Evolutionary conservation across 2,797 vertebrate species (phyloP).

Genomic region (Loris lydekkerianus): DNA sequence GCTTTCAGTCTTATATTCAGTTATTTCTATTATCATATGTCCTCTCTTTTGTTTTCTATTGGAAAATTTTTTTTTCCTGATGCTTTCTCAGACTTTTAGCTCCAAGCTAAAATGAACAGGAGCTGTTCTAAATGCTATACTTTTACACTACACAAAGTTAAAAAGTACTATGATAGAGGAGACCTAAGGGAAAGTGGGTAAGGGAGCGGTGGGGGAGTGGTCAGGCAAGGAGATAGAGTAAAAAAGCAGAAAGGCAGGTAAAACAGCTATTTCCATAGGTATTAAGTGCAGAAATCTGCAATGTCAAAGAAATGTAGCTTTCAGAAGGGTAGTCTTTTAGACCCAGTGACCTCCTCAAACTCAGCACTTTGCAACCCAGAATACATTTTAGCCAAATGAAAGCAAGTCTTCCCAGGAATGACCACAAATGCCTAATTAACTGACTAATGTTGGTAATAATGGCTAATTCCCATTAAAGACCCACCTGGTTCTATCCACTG

Average conservation of each 20-base stretch:
- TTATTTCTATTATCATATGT: neutral
- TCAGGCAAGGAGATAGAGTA: neutral
- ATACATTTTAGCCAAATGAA: conserved; percentile 5
- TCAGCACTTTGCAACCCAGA: neutral
- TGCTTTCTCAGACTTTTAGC: conserved; percentile 1
- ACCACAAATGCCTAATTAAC: neutral
- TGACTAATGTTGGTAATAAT: neutral
- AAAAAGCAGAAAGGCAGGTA: neutral
- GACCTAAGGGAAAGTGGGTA: neutral
- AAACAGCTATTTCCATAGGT: neutral
- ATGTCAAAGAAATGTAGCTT: neutral
- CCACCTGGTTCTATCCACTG: neutral
- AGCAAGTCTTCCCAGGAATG: neutral
- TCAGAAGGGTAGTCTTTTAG: neutral
- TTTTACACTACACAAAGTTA: neutral
- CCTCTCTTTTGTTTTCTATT: neutral
- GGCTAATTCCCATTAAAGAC: neutral
- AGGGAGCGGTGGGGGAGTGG: neutral
- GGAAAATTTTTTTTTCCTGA: neutral
- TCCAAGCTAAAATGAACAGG: conserved; percentile 24
- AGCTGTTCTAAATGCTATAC: conserved; percentile 36
- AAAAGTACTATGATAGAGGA: conserved; percentile 51
- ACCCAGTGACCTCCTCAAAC: neutral
- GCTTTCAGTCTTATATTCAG: neutral
- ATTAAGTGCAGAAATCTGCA: neutral